These are phyloP conservation scores for Molanna angustata DNA, from an alignment of 2,888 invertebrate genomes.

Conservation along the genomic window DNA sequence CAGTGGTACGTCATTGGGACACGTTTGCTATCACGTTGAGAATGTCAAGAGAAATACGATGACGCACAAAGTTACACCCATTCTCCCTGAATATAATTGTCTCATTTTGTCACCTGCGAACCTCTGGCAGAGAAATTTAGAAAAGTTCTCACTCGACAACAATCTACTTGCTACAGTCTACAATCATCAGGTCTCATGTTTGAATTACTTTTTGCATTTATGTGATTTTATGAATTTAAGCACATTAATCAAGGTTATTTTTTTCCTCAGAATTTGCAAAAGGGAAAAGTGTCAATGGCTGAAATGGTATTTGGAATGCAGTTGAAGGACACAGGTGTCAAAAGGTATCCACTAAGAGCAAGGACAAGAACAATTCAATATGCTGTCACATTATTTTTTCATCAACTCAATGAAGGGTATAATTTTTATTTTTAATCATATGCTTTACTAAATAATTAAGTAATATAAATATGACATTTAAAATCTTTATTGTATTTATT, in stretches of 20 bases:
- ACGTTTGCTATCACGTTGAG: conserved; percentile 84
- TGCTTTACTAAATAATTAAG: not conserved
- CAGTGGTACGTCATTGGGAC: conserved; percentile 70
- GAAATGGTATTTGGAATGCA: conserved; percentile 93
- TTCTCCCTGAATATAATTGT: conserved; percentile 90
- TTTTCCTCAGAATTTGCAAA: conserved; percentile 67
- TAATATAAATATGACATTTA: too few species aligned
- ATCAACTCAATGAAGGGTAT: conserved; percentile 73
- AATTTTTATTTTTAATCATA: not conserved
- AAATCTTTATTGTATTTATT: too few species aligned
- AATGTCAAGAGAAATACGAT: conserved; percentile 64
- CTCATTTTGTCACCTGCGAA: conserved; percentile 90
- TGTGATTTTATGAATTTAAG: too few species aligned
- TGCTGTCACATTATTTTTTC: conserved; percentile 84
- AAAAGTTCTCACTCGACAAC: conserved; percentile 74
- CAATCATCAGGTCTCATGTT: conserved; percentile 68
- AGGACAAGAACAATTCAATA: conserved; percentile 85
- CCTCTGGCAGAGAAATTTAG: conserved; percentile 84
- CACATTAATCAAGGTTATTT: too few species aligned
- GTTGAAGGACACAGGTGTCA: conserved; percentile 86
- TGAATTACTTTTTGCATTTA: conserved; percentile 1
- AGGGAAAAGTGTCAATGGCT: conserved; percentile 77
- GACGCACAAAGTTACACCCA: conserved; percentile 53
- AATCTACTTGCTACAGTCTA: conserved; percentile 80
- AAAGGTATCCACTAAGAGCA: conserved; percentile 80